These are phyloP conservation scores for Oplegnathus fasciatus DNA, from an alignment of 2,113 vertebrate species.

Conservation along the genomic window DNA sequence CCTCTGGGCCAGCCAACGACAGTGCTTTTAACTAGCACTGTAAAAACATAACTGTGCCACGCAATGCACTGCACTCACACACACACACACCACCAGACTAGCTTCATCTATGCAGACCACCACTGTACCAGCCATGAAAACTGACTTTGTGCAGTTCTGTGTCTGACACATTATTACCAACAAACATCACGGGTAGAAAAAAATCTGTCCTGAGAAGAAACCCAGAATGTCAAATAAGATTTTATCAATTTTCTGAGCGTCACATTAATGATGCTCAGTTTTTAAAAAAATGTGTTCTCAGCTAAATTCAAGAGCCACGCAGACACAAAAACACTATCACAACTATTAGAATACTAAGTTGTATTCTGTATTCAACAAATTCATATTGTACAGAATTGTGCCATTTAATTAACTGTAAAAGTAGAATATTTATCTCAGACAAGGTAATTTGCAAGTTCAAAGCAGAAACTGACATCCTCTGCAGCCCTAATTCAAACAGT, in stretches of 20 bases:
- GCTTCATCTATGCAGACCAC: constrained; percentile 29
- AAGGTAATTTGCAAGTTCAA: not conserved
- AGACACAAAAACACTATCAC: not conserved
- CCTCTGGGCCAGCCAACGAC: constrained; percentile 54
- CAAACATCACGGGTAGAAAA: not conserved
- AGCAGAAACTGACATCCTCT: not conserved
- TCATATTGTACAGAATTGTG: not conserved
- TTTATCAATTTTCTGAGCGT: not conserved
- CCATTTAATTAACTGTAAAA: not conserved
- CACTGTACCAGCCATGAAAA: constrained; percentile 2
- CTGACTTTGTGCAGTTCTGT: constrained; percentile 5
- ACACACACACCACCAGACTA: constrained; percentile 30
- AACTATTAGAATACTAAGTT: not conserved
- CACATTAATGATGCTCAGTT: not conserved
- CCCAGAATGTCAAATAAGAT: not conserved
- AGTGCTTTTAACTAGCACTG: constrained; percentile 72
- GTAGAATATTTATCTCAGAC: not conserved
- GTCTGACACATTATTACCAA: not conserved
- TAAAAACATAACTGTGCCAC: constrained; percentile 75
- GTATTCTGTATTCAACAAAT: not conserved
- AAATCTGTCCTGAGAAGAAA: not conserved
- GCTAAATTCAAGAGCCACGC: not conserved
- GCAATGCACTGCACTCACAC: constrained; percentile 41
- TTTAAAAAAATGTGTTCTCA: not conserved
- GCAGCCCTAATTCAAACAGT: not conserved